Evolutionary conservation across 30 jellyfish, hydroid and myxozoan genomes (phyloP).

Genomic region (Chrysaora quinquecirrha): DNA sequence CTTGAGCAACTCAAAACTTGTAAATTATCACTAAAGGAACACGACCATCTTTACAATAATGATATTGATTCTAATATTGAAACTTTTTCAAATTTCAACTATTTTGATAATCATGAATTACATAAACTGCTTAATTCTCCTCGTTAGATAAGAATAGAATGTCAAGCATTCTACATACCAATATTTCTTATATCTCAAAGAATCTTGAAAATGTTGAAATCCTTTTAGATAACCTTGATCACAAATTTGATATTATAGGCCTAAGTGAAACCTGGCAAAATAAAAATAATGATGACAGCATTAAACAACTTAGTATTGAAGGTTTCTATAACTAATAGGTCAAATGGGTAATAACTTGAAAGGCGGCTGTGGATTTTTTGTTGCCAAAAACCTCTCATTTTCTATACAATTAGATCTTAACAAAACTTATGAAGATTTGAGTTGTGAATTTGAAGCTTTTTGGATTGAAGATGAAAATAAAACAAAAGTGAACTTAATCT

Average conservation of each 20-base stretch:
- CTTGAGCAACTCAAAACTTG: slow-evolving; percentile 1
- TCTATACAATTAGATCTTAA: not conserved
- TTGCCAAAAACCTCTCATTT: not conserved
- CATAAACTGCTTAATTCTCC: no score
- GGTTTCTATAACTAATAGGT: not conserved
- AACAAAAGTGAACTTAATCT: not conserved
- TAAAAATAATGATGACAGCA: not conserved
- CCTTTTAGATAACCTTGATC: no score
- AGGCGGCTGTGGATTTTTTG: not conserved
- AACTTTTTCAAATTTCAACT: not conserved
- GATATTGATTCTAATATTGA: not conserved
- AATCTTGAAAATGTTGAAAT: no score
- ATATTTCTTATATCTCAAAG: no score
- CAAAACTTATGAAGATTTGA: not conserved
- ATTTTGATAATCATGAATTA: not conserved
- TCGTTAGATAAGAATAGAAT: no score
- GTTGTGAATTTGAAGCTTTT: no score
- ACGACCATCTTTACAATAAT: not conserved
- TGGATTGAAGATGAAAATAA: not conserved
- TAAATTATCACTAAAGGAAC: not conserved
- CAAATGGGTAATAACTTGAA: not conserved
- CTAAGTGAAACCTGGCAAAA: not conserved
- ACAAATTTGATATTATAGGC: not conserved
- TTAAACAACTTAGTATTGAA: not conserved
- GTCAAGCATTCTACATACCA: no score